Evolutionary conservation across 1,140 invertebrate genomes (phyloP).

Genomic region (Leucophenga varia): DNA sequence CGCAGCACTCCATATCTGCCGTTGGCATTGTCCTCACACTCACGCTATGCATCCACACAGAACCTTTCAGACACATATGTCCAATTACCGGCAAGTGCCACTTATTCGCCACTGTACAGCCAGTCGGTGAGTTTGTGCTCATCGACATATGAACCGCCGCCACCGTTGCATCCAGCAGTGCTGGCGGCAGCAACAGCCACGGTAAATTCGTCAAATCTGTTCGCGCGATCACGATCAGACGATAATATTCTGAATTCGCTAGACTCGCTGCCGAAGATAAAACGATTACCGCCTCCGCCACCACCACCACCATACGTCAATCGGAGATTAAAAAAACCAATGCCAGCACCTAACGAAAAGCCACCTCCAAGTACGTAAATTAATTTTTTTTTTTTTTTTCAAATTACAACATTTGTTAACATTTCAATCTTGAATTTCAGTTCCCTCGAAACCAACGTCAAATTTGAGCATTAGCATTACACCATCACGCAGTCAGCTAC

Average conservation of each 20-base stretch:
- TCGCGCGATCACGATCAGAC: conserved; percentile 71
- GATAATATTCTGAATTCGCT: conserved; percentile 74
- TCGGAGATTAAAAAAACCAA: conserved; percentile 47
- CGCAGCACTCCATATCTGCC: conserved; percentile 76
- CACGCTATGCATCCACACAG: conserved; percentile 73
- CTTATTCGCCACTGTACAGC: conserved; percentile 62
- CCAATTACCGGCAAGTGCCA: conserved; percentile 62
- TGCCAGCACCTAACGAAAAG: conserved; percentile 48
- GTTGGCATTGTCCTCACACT: conserved; percentile 64
- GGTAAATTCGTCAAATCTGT: conserved; percentile 57
- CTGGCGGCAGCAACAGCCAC: conserved; percentile 60
- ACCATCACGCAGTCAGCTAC: conserved; percentile 19
- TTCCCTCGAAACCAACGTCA: conserved; percentile 41
- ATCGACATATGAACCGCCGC: conserved; percentile 60
- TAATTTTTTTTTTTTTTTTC: neutral
- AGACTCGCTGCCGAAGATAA: conserved; percentile 63
- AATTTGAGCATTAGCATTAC: conserved; percentile 1
- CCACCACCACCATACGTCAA: conserved; percentile 63
- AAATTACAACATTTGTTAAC: neutral
- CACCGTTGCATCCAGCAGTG: conserved; percentile 57
- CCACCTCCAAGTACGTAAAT: conserved; percentile 49
- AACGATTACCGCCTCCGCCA: conserved; percentile 71
- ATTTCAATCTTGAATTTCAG: conserved; percentile 13
- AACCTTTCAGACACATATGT: conserved; percentile 73
- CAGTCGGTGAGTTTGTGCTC: conserved; percentile 61